phyloP scores from a whole-genome alignment of 2,797 vertebrate species.

The Heteromormyrus szaboi region DNA sequence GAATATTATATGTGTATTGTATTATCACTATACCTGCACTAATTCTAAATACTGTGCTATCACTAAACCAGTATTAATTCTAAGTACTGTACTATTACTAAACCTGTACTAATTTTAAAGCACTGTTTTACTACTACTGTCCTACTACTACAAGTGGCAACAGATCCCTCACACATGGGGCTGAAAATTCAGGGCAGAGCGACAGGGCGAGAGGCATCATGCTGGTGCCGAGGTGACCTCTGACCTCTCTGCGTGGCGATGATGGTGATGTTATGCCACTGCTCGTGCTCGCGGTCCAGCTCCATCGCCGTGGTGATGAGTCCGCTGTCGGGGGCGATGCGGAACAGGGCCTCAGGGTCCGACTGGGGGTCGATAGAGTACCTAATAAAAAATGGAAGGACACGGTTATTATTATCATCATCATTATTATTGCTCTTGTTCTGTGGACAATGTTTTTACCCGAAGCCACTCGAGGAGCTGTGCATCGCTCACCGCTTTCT shows the following conservation, averaged over 20 bases:
- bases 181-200: conserved; percentile 45
- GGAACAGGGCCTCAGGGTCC: conserved; percentile 76
- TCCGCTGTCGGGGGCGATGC: conserved; percentile 73
- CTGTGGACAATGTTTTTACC: background rate
- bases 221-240: background rate
- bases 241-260: conserved; percentile 83
- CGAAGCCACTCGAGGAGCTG: background rate
- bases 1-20: background rate
- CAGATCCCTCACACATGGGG: background rate
- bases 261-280: conserved; percentile 83
- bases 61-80: background rate
- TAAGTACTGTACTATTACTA: background rate
- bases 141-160: background rate
- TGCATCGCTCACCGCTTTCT: background rate
- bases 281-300: conserved; percentile 75
- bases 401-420: background rate
- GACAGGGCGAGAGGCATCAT: background rate
- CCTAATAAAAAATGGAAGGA: conserved; percentile 47
- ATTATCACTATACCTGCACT: background rate
- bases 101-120: background rate
- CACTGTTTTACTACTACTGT: background rate
- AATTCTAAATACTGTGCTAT: background rate
- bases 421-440: background rate
- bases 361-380: conserved; percentile 84
- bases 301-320: conserved; percentile 73